These are phyloP conservation scores for Clamator glandarius DNA, from an alignment of 2,797 vertebrate genomes.

Conservation along the genomic window DNA sequence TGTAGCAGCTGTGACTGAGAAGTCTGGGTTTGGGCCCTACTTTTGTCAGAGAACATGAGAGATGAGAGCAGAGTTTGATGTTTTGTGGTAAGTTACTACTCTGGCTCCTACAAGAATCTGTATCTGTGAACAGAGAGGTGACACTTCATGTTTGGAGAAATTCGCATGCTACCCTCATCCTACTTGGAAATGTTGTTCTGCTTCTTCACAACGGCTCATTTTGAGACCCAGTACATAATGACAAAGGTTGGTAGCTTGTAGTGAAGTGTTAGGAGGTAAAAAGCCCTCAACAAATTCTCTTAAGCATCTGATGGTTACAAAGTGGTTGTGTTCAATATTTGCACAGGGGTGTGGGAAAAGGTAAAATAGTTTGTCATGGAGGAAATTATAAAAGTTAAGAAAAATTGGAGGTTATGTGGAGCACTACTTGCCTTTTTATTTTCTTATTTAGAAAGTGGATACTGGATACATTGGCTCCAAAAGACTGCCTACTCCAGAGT, in stretches of 20 bases:
- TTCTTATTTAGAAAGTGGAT: neutral
- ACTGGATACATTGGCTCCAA: neutral
- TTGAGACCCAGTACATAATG: neutral
- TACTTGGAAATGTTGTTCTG: neutral
- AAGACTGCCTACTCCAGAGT: neutral
- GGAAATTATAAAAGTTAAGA: neutral
- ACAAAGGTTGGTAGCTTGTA: neutral
- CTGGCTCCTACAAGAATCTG: neutral
- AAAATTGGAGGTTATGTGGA: neutral
- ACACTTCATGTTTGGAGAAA: neutral
- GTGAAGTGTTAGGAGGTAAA: neutral
- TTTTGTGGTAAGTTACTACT: neutral
- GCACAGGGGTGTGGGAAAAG: neutral
- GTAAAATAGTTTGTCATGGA: neutral
- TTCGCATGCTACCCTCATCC: neutral
- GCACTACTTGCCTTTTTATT: neutral
- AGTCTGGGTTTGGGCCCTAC: neutral
- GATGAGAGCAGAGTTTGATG: neutral
- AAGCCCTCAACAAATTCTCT: neutral
- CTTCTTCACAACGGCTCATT: neutral
- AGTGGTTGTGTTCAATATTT: neutral
- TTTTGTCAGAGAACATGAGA: neutral
- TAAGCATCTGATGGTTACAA: neutral
- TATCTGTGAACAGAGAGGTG: neutral
- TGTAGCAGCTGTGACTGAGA: neutral